Evolutionary conservation across 2,113 vertebrate species (phyloP), one percentile per base, ranked within the genome.

Genomic region (Pholis gunnellus): DNA sequence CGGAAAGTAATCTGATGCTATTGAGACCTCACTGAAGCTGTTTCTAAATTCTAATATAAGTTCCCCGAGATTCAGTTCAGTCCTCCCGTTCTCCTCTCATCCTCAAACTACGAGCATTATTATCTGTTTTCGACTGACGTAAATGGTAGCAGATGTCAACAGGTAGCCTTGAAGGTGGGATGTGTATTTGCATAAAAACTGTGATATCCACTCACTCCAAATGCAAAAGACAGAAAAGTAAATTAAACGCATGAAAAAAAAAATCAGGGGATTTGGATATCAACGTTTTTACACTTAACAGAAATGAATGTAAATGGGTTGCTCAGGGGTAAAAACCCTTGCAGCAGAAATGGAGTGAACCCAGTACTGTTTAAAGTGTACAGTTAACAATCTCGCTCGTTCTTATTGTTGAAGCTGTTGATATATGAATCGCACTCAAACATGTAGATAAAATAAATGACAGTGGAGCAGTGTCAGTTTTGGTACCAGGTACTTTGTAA

Each of bases 251-350:
- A 25, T 69, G 54, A 9, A 6, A 83, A 70, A 81, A 88, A 92
- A 84, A 88, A 89, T 94, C 89, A 89, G 87, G 82, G 93, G 95
- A 93, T 75, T 56, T 79, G 57, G 25, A 68, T 27, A 91, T 93
- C 93, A 89, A 92, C 80, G 88, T 94, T 93, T 88, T 96, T 95
- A 95, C 95, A 95, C 95, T 94, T 92, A 96, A 95, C 71, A 96
- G 94, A 97, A 93, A 94, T 97, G 96, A 97, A 97, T 98, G 97
- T 97, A 97, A 96, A 95, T 94, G 95, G 94, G 94, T 95, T 95
- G 96, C 97, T 98, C 97, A 97, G 97, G 97, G 96, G 95, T 96
- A 88, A 95, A 22, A 50, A 2, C 9, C 22, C 94, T 94, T 93
- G 95, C 94, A 96, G 95, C 94, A 94, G 63, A 72, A 75, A 83